Percentiles rank a stretch among this genome's conserved stretches.
These are phyloP conservation scores for Cryptoblepharus egeriae DNA, from an alignment of 2,797 vertebrate species.

Conservation along the genomic window DNA sequence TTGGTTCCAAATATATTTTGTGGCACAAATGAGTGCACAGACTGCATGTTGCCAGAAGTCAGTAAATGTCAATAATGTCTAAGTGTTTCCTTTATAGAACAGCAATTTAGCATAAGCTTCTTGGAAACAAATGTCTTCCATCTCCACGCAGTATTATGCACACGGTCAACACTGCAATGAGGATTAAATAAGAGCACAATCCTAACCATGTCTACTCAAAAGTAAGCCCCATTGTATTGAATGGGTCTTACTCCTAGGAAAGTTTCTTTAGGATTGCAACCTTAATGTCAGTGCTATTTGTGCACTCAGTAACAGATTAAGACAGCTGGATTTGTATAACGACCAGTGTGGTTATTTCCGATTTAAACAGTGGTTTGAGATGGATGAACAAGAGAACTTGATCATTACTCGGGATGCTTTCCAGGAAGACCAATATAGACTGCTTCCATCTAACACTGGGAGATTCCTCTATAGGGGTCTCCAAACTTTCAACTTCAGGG, in stretches of 20 bases:
- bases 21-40: conserved; percentile 64
- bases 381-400: background rate
- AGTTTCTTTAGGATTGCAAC: no score
- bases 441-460: no score
- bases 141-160: conserved; percentile 75
- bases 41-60: conserved; percentile 71
- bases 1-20: conserved; percentile 3
- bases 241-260: no score
- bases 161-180: conserved; percentile 72
- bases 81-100: conserved; percentile 80
- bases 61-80: conserved; percentile 80
- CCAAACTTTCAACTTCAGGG: no score
- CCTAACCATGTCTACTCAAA: no score
- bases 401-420: background rate
- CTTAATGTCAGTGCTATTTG: conserved; percentile 74
- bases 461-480: no score
- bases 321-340: conserved; percentile 16
- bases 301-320: conserved; percentile 54
- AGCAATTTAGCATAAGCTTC: conserved; percentile 78
- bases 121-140: conserved; percentile 80
- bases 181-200: conserved; percentile 79
- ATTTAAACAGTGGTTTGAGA: background rate
- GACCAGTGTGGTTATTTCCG: background rate
- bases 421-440: no score
- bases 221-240: no score